Percentiles rank a stretch among this genome's conserved stretches.
Conservation (phyloP, 2,113 vertebrate species). For the Coregonus clupeaformis region DNA sequence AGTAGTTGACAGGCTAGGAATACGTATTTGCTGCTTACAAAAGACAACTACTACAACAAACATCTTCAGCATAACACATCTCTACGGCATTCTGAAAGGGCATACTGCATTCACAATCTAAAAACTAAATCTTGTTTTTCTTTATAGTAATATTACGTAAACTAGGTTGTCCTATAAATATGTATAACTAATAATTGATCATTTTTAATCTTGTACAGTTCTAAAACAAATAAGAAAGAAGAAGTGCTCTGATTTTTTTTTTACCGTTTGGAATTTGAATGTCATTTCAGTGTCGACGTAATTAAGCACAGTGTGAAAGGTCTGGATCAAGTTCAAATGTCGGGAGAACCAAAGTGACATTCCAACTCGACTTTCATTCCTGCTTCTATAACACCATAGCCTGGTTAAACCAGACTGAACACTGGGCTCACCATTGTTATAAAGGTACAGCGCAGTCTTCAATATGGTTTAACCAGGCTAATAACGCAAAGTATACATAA, state of each 20-base stretch:
- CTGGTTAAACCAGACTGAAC: too few relatives aligned
- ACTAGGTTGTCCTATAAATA: conserved; percentile 70
- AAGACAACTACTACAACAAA: not conserved
- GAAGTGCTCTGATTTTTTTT: conserved; percentile 30
- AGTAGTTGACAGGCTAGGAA: not conserved
- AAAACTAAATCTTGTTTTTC: conserved; percentile 47
- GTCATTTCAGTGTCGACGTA: conserved; percentile 54
- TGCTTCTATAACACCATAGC: too few relatives aligned
- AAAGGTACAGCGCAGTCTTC: too few relatives aligned
- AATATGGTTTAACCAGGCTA: too few relatives aligned
- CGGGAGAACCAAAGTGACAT: too few relatives aligned
- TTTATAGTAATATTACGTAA: conserved; percentile 69
- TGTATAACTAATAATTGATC: conserved; percentile 71
- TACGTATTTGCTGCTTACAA: conserved; percentile 15
- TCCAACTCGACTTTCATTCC: too few relatives aligned
- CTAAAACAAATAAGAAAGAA: conserved; percentile 26
- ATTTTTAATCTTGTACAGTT: conserved; percentile 76
- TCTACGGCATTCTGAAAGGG: conserved; percentile 49
- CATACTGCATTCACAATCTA: conserved; percentile 64
- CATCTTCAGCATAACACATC: conserved; percentile 18
- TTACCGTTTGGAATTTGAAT: conserved; percentile 63
- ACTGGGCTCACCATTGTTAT: too few relatives aligned
- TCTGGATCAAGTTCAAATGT: conserved; percentile 1
- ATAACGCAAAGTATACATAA: too few relatives aligned
- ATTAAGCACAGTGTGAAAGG: conserved; percentile 57